phyloP scores from a whole-genome alignment of 1,140 invertebrate species.

The Drosophila neocordata region DNA sequence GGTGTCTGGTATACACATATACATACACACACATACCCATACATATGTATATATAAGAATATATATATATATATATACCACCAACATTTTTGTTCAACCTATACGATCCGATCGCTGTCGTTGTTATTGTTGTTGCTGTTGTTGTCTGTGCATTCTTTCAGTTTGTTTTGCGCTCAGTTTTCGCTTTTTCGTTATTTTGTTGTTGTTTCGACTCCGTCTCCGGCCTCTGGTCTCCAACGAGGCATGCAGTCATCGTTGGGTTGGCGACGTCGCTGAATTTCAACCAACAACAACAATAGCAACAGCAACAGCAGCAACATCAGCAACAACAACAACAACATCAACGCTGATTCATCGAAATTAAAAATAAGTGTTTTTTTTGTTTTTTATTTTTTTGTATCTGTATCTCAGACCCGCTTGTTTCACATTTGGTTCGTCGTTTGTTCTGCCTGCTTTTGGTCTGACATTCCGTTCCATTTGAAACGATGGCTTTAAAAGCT shows the following conservation, averaged over 20 bases:
- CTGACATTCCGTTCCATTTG: conserved; percentile 39
- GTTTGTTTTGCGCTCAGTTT: conserved; percentile 56
- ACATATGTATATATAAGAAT: neutral
- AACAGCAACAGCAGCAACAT: conserved; percentile 19
- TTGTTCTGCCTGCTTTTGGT: conserved; percentile 37
- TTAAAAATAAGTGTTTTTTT: conserved; percentile 74
- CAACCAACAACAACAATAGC: conserved; percentile 41
- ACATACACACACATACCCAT: neutral
- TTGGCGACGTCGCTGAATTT: conserved; percentile 50
- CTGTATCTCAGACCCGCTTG: conserved; percentile 67
- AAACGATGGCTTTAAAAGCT: conserved; percentile 14
- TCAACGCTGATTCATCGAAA: conserved; percentile 76
- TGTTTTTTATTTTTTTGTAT: conserved; percentile 32
- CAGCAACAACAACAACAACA: conserved; percentile 50
- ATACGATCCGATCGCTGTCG: conserved; percentile 45
- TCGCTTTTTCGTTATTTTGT: conserved; percentile 29
- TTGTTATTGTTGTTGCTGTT: conserved; percentile 61
- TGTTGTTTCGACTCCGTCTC: conserved; percentile 43
- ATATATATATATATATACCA: conserved; percentile 44
- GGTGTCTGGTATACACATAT: conserved; percentile 1
- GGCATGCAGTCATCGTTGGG: conserved; percentile 70
- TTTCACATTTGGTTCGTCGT: conserved; percentile 59
- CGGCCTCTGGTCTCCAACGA: conserved; percentile 59
- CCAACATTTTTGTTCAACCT: conserved; percentile 30
- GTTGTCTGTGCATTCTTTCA: conserved; percentile 77